phyloP scores from a whole-genome alignment of 2,888 invertebrate species.

The Caenorhabditis sp. region DNA sequence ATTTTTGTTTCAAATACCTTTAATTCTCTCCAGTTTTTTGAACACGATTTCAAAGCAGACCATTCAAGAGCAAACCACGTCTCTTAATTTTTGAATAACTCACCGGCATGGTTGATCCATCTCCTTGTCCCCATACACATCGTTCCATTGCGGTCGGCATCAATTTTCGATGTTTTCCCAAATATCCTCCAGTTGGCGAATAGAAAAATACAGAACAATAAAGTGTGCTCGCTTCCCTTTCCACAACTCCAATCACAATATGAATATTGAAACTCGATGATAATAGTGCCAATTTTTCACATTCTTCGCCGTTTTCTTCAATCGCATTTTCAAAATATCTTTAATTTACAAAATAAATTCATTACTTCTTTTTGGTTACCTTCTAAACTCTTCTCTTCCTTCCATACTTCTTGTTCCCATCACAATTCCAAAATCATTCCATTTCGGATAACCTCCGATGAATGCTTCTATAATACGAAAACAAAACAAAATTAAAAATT shows the following conservation, averaged over 20 bases:
- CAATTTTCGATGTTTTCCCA: conserved; percentile 64
- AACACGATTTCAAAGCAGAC: no score
- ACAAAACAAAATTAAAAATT: no score
- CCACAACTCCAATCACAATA: conserved; percentile 63
- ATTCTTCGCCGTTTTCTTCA: conserved; percentile 52
- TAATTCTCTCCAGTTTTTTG: no score
- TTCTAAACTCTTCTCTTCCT: conserved; percentile 61
- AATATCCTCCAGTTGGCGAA: conserved; percentile 46
- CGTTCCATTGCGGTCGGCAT: conserved; percentile 65
- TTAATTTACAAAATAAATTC: background rate
- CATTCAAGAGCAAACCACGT: no score
- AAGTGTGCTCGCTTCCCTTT: conserved; percentile 57
- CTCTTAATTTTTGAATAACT: no score
- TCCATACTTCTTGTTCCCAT: conserved; percentile 59
- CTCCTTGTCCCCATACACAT: conserved; percentile 65
- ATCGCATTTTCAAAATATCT: conserved; percentile 62
- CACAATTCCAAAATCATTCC: conserved; percentile 61
- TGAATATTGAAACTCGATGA: conserved; percentile 43
- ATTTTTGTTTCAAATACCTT: conserved; percentile 48
- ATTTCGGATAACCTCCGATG: conserved; percentile 66
- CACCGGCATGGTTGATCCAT: conserved; percentile 64
- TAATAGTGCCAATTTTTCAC: conserved; percentile 27
- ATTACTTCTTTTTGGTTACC: conserved; percentile 8
- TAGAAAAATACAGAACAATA: conserved; percentile 68
- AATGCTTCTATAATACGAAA: no score